Base-by-base conservation (phyloP, 35 echinoderm and acorn worm species). In the Ophiothrix spiculata region DNA sequence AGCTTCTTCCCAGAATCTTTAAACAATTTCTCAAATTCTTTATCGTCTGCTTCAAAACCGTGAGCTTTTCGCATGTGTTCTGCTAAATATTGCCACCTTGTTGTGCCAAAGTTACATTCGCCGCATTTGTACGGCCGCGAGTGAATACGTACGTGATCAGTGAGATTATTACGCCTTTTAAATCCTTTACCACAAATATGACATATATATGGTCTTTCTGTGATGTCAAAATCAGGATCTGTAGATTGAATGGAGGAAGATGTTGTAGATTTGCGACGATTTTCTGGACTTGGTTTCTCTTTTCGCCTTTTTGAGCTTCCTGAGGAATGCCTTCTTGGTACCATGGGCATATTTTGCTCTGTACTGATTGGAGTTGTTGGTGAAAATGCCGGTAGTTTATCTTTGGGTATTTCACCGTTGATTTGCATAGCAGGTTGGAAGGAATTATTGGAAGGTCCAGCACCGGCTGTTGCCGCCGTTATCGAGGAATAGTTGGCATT, bases 131-230 rank as follows among this genome's bases (percentile, higher is more conserved):
- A 99, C 14, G 96, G 96, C 38, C 96, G 75, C 0, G 96, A 91
- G 63, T 99, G 96, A 63, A 85, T 99, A 10, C 92, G 89, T 2
- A 99, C 92, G 77, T 99, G 96, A 73, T 99, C 96, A 39, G 85
- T 85, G 35, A 99, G 37, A 75, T 99, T 99, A 80, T 99, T 99
- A 25, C 86, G 88, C 12, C 96, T 83, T 56, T 99, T 99, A 79
- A 99, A 99, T 19, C 91, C 92, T 63, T 99, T 99, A 33, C 96
- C 90, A 86, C 96, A 99, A 31, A 99, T 91, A 39, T 94, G 92
- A 38, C 96, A 99, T 39, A 91, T 91, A 40, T 90, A 99, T 23
- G 96, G 96, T 41, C 96, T 88, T 31, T 99, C 91, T 56, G 82
- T 41, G 36, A 40, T 40, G 37, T 79, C 78, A 80, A 80, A 38